Evolutionary conservation across 1,140 invertebrate genomes (phyloP).

Genomic region (Hycleus phaleratus): DNA sequence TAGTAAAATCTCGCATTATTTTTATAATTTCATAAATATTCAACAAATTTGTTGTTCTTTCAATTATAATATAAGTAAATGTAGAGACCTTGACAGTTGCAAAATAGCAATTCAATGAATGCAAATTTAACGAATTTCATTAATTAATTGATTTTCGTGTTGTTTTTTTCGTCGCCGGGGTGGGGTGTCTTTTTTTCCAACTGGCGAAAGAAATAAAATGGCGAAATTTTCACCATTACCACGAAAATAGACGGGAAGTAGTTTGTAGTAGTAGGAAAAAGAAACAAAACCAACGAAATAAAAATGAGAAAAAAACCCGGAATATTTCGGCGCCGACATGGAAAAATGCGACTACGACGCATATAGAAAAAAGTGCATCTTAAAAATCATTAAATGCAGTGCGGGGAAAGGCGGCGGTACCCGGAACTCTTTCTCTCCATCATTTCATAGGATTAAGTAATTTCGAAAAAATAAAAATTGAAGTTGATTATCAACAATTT

Average conservation of each 20-base stretch:
- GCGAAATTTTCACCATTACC: not conserved
- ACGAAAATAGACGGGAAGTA: not conserved
- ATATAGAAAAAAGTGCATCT: conserved; percentile 40
- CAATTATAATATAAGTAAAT: too few species aligned
- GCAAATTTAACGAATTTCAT: too few species aligned
- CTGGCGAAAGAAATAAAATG: not conserved
- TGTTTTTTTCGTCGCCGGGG: not conserved
- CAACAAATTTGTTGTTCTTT: too few species aligned
- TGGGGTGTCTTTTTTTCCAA: not conserved
- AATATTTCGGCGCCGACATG: conserved; percentile 36
- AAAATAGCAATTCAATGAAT: too few species aligned
- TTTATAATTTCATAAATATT: not conserved
- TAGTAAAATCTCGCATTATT: not conserved
- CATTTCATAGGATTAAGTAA: too few species aligned
- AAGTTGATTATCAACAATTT: too few species aligned
- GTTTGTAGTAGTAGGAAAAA: not conserved
- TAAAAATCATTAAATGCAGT: conserved; percentile 40
- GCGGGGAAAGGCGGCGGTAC: conserved; percentile 10
- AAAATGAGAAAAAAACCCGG: conserved; percentile 19
- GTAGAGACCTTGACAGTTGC: too few species aligned
- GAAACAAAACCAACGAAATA: not conserved
- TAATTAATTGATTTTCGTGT: too few species aligned
- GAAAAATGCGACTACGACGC: conserved; percentile 38
- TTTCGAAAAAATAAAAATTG: too few species aligned
- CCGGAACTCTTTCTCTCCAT: too few species aligned